phyloP scores from a whole-genome alignment of 2,113 vertebrate species.

The Myiozetetes cayanensis region DNA sequence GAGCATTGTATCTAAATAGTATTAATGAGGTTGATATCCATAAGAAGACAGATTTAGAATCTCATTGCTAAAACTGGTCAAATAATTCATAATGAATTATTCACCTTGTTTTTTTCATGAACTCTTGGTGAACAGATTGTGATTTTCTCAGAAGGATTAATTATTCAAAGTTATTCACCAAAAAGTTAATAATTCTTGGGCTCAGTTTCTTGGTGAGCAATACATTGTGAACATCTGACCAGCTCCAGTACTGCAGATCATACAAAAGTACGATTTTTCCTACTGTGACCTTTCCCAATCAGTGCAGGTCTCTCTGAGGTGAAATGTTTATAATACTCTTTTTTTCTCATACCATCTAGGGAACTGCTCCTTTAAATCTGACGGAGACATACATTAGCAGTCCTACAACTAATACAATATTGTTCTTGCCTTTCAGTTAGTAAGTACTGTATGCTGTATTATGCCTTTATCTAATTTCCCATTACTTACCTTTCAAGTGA shows the following conservation, averaged over 20 bases:
- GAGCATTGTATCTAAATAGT: slow-evolving; percentile 4
- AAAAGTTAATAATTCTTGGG: slow-evolving; percentile 58
- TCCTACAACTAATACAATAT: neutral
- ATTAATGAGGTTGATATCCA: slow-evolving; percentile 50
- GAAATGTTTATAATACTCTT: neutral
- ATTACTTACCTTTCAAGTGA: neutral
- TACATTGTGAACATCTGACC: slow-evolving; percentile 57
- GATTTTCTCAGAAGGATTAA: slow-evolving; percentile 66
- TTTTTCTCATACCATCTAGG: neutral
- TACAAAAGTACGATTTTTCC: neutral
- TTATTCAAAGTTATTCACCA: slow-evolving; percentile 70
- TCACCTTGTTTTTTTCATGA: slow-evolving; percentile 66
- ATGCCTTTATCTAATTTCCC: neutral
- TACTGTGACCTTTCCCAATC: neutral
- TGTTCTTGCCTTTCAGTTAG: neutral
- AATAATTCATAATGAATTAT: slow-evolving; percentile 71
- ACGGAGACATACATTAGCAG: neutral
- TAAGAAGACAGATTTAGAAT: slow-evolving; percentile 62
- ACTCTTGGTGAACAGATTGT: slow-evolving; percentile 66
- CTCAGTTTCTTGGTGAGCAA: slow-evolving; percentile 50
- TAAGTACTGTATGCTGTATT: neutral
- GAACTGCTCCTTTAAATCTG: neutral
- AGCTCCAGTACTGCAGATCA: neutral
- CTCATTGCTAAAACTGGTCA: slow-evolving; percentile 67
- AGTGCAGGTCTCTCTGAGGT: neutral